phyloP scores from a whole-genome alignment of 2,888 invertebrate genomes.

The Erebia ligea region DNA sequence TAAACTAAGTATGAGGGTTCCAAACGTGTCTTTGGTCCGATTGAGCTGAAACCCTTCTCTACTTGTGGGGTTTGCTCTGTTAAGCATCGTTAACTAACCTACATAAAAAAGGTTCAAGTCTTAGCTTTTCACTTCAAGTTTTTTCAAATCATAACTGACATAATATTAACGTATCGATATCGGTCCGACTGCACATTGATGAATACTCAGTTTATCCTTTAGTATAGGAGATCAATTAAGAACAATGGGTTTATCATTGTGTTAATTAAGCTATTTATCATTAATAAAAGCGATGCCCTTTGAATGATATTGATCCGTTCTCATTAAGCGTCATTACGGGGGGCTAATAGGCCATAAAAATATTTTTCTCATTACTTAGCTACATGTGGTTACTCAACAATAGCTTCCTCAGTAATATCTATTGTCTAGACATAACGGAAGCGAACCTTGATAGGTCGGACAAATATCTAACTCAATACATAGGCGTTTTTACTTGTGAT shows the following conservation, averaged over 20 bases:
- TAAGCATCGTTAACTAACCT: no score
- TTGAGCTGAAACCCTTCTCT: no score
- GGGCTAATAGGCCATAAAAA: slow-evolving; percentile 39
- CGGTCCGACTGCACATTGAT: no score
- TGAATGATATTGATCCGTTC: slow-evolving; percentile 30
- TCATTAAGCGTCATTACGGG: slow-evolving; percentile 37
- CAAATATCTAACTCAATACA: neutral
- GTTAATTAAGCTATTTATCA: slow-evolving; percentile 41
- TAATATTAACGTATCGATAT: no score
- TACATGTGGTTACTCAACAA: slow-evolving; percentile 24
- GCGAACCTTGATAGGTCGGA: neutral
- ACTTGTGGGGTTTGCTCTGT: no score
- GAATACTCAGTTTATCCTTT: no score
- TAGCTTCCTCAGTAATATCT: slow-evolving; percentile 29
- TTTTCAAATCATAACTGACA: no score
- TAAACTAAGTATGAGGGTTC: no score
- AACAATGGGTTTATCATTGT: slow-evolving; percentile 2
- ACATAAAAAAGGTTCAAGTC: no score
- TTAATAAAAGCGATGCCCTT: slow-evolving; percentile 33
- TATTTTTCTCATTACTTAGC: slow-evolving; percentile 35
- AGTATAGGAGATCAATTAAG: neutral
- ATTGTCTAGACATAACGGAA: slow-evolving; percentile 21
- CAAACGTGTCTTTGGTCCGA: no score
- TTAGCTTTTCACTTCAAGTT: no score
- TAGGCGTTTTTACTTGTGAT: neutral